These are phyloP conservation scores for Alligator sinensis DNA, from an alignment of 2,113 vertebrate species.

Conservation along the genomic window DNA sequence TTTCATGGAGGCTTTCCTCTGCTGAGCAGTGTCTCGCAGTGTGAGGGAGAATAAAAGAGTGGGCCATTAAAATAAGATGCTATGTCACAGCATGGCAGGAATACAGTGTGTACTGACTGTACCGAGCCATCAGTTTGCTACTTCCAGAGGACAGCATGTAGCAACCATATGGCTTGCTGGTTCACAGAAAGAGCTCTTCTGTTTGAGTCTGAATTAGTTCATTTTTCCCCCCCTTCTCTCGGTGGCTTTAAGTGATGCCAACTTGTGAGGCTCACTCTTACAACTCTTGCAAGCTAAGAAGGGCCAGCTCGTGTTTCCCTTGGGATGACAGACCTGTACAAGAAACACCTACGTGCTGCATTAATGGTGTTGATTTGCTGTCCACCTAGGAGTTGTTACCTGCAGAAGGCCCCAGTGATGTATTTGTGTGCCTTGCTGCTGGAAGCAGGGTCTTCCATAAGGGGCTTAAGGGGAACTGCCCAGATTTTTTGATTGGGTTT, in stretches of 20 bases:
- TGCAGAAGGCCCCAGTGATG: neutral
- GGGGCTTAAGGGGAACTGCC: neutral
- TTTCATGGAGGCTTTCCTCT: constrained; percentile 41
- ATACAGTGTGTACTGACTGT: rapidly evolving
- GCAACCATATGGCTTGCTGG: constrained; percentile 37
- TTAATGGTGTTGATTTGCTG: neutral
- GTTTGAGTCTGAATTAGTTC: constrained; percentile 26
- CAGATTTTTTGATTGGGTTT: neutral
- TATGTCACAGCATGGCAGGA: neutral
- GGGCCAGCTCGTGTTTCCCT: rapidly evolving
- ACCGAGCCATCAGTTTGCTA: neutral
- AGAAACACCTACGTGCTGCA: neutral
- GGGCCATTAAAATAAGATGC: neutral
- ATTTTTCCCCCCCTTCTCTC: neutral
- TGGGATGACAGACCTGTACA: neutral
- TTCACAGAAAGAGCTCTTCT: neutral
- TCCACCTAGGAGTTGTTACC: neutral
- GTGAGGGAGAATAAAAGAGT: constrained; percentile 10
- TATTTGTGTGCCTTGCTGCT: neutral
- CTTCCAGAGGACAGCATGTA: neutral
- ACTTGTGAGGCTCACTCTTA: neutral
- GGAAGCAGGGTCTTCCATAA: neutral
- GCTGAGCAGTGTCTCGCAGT: constrained; percentile 18
- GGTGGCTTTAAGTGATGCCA: rapidly evolving
- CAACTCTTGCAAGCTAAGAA: rapidly evolving